Percentiles rank a stretch among this genome's conserved stretches.
Evolutionary conservation across 2,113 vertebrate genomes (phyloP).

Genomic region (Sinocyclocheilus grahami): DNA sequence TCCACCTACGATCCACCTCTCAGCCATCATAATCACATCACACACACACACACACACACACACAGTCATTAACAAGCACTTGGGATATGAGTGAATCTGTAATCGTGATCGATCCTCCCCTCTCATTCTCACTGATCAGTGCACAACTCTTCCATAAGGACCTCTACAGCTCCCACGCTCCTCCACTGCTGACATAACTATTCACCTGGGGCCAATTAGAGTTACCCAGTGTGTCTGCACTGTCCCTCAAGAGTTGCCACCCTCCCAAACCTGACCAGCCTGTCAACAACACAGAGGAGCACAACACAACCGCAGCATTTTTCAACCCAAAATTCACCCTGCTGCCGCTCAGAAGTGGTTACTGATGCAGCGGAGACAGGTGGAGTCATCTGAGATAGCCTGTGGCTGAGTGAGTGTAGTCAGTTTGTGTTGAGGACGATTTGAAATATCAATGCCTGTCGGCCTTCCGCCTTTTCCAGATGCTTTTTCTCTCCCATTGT

Average conservation of each 20-base stretch:
- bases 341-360: background rate
- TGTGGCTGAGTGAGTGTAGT: constrained; percentile 14
- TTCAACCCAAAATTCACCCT: constrained; percentile 18
- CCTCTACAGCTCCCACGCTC: constrained; percentile 24
- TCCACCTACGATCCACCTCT: constrained; percentile 5
- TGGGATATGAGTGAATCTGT: constrained; percentile 33
- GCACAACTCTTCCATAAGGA: background rate
- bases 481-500: constrained; percentile 18
- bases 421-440: constrained; percentile 12
- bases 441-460: constrained; percentile 33
- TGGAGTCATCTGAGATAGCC: constrained; percentile 16
- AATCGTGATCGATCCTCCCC: constrained; percentile 32
- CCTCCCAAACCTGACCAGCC: constrained; percentile 37
- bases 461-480: background rate
- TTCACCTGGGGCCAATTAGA: constrained; percentile 54
- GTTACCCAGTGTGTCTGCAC: constrained; percentile 35
- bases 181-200: constrained; percentile 19
- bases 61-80: constrained; percentile 13
- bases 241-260: constrained; percentile 41
- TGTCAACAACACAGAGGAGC: constrained; percentile 47
- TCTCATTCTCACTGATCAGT: background rate
- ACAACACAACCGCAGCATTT: constrained; percentile 45
- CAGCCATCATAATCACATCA: constrained; percentile 14
- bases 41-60: background rate
- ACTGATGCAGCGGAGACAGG: background rate